A percentile compares a stretch with the other conserved stretches of the same genome.
Conservation (phyloP, 2,888 invertebrate species). For the Teleiodes luculella region DNA sequence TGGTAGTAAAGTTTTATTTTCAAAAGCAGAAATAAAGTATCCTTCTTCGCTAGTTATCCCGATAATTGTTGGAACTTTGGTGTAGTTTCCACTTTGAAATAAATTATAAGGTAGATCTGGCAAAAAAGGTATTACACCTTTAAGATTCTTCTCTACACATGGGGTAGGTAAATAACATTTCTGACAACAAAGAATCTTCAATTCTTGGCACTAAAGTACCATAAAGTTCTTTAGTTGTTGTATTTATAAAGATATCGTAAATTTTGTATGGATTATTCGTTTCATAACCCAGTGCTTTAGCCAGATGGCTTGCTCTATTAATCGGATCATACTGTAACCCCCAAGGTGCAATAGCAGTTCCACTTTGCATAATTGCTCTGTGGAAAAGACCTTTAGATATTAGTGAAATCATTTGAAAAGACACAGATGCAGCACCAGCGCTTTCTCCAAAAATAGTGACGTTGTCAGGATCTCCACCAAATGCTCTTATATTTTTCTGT, state of each 20-base stretch:
- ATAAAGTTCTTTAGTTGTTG: conserved; percentile 42
- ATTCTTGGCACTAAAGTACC: conserved; percentile 51
- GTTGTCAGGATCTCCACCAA: conserved; percentile 58
- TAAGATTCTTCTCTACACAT: conserved; percentile 50
- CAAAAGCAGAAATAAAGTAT: conserved; percentile 54
- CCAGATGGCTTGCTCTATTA: conserved; percentile 47
- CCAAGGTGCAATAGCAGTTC: conserved; percentile 62
- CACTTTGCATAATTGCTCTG: conserved; percentile 64
- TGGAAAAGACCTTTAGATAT: conserved; percentile 61
- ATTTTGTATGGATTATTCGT: conserved; percentile 49
- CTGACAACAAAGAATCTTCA: conserved; percentile 52
- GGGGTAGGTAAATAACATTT: too few relatives aligned
- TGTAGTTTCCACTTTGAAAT: conserved; percentile 42
- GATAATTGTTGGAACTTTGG: conserved; percentile 58
- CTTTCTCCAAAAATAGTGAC: conserved; percentile 65
- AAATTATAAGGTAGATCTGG: conserved; percentile 55
- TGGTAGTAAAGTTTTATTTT: conserved; percentile 45
- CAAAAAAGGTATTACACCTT: conserved; percentile 45
- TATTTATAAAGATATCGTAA: conserved; percentile 43
- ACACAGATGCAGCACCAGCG: conserved; percentile 54
- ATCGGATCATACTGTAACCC: conserved; percentile 59
- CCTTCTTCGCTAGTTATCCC: conserved; percentile 65
- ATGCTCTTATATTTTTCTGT: conserved; percentile 46
- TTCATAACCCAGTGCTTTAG: conserved; percentile 45
- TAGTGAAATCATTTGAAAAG: conserved; percentile 40